These are phyloP conservation scores for Zaprionus vittiger DNA, from an alignment of 1,140 invertebrate genomes.

Conservation along the genomic window DNA sequence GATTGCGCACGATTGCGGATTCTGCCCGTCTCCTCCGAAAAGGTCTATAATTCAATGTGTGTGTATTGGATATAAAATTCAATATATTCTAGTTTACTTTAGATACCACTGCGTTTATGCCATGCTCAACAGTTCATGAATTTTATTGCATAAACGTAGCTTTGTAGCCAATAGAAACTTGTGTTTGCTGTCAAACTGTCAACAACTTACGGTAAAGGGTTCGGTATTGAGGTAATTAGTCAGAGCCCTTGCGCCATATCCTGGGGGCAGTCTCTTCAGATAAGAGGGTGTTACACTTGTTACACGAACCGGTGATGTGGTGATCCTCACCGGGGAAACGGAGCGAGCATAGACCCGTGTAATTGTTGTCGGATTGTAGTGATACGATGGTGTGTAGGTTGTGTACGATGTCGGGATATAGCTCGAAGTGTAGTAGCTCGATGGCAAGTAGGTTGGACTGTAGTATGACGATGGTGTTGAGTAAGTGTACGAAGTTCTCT, in stretches of 20 bases:
- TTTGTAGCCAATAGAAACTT: not conserved
- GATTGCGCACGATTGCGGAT: constrained; percentile 91
- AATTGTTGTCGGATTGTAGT: constrained; percentile 75
- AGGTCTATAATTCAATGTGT: constrained; percentile 86
- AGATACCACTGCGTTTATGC: not conserved
- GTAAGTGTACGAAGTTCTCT: constrained; percentile 73
- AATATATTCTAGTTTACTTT: not conserved
- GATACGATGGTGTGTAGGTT: constrained; percentile 78
- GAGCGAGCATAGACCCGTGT: constrained; percentile 74
- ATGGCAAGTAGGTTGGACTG: constrained; percentile 73
- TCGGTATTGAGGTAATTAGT: constrained; percentile 92
- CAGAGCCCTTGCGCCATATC: constrained; percentile 88
- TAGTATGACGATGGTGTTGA: constrained; percentile 68
- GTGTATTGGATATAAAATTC: not conserved
- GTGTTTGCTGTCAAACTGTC: constrained; percentile 84
- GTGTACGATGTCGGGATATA: constrained; percentile 75
- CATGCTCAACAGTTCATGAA: constrained; percentile 6
- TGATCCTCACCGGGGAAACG: constrained; percentile 86
- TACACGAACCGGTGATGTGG: constrained; percentile 85
- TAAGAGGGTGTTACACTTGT: constrained; percentile 89
- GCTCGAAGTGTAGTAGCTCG: constrained; percentile 86
- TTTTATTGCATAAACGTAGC: not conserved
- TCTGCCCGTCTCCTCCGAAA: constrained; percentile 91
- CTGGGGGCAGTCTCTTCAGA: constrained; percentile 87
- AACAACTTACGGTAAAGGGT: constrained; percentile 79